Conservation (phyloP, 2,888 invertebrate genomes). For the Cryptocheilus praepositus region DNA sequence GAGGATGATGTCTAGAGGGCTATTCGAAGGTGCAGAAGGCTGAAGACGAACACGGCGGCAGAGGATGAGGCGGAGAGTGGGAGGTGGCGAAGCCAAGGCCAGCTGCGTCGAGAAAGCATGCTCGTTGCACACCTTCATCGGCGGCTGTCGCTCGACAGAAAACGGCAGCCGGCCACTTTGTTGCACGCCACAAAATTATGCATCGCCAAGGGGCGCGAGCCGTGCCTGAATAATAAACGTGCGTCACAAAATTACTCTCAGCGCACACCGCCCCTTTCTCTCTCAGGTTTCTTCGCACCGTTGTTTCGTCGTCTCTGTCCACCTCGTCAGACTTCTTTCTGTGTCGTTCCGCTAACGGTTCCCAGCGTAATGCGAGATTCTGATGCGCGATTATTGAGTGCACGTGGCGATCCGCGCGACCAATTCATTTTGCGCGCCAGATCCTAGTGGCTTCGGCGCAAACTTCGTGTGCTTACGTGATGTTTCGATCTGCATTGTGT, state of each 20-base stretch:
- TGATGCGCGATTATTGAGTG: too few relatives aligned
- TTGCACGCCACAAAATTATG: slow-evolving; percentile 39
- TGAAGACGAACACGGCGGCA: not conserved
- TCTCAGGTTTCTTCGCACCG: not conserved
- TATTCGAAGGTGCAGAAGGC: slow-evolving; percentile 2
- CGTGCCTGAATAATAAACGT: not conserved
- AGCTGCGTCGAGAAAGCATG: slow-evolving; percentile 27
- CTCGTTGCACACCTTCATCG: slow-evolving; percentile 12
- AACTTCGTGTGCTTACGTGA: too few relatives aligned
- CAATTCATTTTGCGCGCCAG: too few relatives aligned
- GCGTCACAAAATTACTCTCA: slow-evolving; percentile 24
- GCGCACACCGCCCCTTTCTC: slow-evolving; percentile 14
- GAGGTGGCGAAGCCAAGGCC: slow-evolving; percentile 16
- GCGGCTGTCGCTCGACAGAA: slow-evolving; percentile 9
- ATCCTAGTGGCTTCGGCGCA: too few relatives aligned
- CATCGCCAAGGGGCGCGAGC: slow-evolving; percentile 25
- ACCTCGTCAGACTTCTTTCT: too few relatives aligned
- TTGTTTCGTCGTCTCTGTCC: not conserved
- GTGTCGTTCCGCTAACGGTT: too few relatives aligned
- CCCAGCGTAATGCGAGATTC: too few relatives aligned
- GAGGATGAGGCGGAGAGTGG: slow-evolving; percentile 1
- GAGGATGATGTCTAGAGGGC: not conserved
- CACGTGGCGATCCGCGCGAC: too few relatives aligned
- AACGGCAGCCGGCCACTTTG: slow-evolving; percentile 37
- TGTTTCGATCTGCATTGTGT: too few relatives aligned